Percentiles rank a stretch among this genome's conserved stretches.
Evolutionary conservation across 2,888 invertebrate genomes (phyloP).

Genomic region (Zaprionus lineosus): DNA sequence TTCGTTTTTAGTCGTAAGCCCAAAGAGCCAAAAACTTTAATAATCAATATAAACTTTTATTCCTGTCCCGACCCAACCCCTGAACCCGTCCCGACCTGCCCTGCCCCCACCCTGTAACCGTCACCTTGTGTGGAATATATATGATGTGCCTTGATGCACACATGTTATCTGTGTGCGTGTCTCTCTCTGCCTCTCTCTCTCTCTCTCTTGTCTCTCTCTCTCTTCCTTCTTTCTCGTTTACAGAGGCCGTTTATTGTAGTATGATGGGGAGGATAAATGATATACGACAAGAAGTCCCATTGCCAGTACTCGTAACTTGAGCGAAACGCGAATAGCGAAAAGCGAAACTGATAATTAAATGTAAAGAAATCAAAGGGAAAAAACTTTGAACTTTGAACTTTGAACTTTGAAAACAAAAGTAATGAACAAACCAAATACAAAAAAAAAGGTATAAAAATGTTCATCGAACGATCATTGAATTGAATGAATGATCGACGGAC

Average conservation of each 20-base stretch:
- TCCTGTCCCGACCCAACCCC: constrained; percentile 54
- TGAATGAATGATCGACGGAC: constrained; percentile 33
- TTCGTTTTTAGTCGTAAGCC: constrained; percentile 65
- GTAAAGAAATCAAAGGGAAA: constrained; percentile 8
- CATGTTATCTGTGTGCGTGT: constrained; percentile 66
- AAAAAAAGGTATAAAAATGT: constrained; percentile 22
- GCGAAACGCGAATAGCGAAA: constrained; percentile 58
- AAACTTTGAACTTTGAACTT: constrained; percentile 13
- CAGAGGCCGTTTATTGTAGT: constrained; percentile 91
- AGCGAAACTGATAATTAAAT: constrained; percentile 8
- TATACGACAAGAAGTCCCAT: constrained; percentile 54
- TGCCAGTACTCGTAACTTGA: constrained; percentile 70
- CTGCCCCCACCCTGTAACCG: constrained; percentile 15
- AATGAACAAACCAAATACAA: constrained; percentile 18
- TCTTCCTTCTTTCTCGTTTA: constrained; percentile 84
- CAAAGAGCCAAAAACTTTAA: constrained; percentile 69
- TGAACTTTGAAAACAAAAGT: too few relatives aligned
- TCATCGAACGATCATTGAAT: constrained; percentile 41
- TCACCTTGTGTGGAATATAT: constrained; percentile 25
- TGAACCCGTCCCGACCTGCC: constrained; percentile 40
- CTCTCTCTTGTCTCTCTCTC: constrained; percentile 82
- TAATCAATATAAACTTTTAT: constrained; percentile 79
- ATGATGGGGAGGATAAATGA: constrained; percentile 85
- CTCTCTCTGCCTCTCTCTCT: constrained; percentile 72
- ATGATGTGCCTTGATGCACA: constrained; percentile 39